These are phyloP conservation scores for Drosophila neonasuta DNA, from an alignment of 2,888 invertebrate genomes.

Conservation along the genomic window DNA sequence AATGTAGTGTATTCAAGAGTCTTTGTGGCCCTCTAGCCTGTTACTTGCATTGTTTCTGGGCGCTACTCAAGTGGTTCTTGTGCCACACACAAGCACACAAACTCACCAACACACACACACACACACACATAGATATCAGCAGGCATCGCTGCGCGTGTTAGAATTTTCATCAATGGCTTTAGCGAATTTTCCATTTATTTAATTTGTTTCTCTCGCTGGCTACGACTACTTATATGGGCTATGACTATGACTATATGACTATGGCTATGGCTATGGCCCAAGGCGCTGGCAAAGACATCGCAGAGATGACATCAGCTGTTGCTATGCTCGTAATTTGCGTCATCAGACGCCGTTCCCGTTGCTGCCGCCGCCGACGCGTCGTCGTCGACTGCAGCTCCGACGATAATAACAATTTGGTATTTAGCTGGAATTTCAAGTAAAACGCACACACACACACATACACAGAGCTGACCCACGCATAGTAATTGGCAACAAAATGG, in stretches of 20 bases:
- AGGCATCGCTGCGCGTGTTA: constrained; percentile 48
- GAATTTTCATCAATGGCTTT: constrained; percentile 69
- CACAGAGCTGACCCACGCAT: background rate
- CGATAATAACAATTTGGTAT: constrained; percentile 39
- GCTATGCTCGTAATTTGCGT: constrained; percentile 60
- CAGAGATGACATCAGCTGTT: constrained; percentile 54
- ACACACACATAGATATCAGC: background rate
- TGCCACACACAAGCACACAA: constrained; percentile 5
- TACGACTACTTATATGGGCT: background rate
- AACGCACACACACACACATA: constrained; percentile 2
- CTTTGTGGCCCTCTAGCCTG: background rate
- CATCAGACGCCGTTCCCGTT: constrained; percentile 42
- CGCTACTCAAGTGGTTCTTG: constrained; percentile 49
- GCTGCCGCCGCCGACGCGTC: constrained; percentile 1
- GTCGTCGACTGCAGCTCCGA: constrained; percentile 5
- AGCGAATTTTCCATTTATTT: constrained; percentile 68
- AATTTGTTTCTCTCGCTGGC: constrained; percentile 48
- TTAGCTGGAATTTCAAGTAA: constrained; percentile 30
- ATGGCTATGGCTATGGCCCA: constrained; percentile 3
- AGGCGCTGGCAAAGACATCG: constrained; percentile 27
- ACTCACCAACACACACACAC: constrained; percentile 6
- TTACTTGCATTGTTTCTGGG: constrained; percentile 25
- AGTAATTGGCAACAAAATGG: background rate
- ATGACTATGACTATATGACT: background rate
- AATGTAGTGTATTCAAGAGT: constrained; percentile 24